A percentile compares a stretch with the other conserved stretches of the same genome.
phyloP scores from a whole-genome alignment of 2,888 invertebrate species.

The Torymus auratus region DNA sequence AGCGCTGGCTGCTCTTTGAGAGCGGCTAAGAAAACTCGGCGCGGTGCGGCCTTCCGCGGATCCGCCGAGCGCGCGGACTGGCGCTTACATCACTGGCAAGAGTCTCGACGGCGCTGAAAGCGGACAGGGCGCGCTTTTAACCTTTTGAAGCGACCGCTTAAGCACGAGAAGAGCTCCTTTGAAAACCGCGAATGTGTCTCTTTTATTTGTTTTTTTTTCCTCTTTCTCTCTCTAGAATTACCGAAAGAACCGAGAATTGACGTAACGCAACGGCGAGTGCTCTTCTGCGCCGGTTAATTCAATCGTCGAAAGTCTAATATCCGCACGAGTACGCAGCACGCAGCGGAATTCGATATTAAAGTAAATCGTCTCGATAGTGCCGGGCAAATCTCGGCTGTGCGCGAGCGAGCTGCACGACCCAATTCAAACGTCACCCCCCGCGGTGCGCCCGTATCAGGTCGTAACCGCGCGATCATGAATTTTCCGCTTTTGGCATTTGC shows the following conservation, averaged over 20 bases:
- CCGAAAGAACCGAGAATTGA: no score
- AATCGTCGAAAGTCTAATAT: background rate
- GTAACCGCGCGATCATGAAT: constrained; percentile 34
- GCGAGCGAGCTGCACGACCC: constrained; percentile 2
- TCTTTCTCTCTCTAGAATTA: background rate
- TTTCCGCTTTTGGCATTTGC: constrained; percentile 36
- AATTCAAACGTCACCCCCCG: constrained; percentile 22
- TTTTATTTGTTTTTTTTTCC: background rate
- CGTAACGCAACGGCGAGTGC: background rate
- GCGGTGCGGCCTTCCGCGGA: background rate
- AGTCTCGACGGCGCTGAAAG: constrained; percentile 5
- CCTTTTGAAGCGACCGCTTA: constrained; percentile 20
- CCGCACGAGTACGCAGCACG: no score
- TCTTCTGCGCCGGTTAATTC: background rate
- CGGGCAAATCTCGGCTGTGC: constrained; percentile 11
- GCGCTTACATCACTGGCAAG: background rate
- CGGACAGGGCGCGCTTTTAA: constrained; percentile 18
- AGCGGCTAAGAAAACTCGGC: background rate
- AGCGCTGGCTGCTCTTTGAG: constrained; percentile 1
- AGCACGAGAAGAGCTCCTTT: constrained; percentile 24
- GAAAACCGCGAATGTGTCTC: background rate
- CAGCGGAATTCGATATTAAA: background rate
- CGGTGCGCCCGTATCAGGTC: constrained; percentile 8
- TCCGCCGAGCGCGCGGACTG: no score
- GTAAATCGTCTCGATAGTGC: background rate